phyloP scores from a whole-genome alignment of 2,888 invertebrate genomes.

The Harpalus rubripes region DNA sequence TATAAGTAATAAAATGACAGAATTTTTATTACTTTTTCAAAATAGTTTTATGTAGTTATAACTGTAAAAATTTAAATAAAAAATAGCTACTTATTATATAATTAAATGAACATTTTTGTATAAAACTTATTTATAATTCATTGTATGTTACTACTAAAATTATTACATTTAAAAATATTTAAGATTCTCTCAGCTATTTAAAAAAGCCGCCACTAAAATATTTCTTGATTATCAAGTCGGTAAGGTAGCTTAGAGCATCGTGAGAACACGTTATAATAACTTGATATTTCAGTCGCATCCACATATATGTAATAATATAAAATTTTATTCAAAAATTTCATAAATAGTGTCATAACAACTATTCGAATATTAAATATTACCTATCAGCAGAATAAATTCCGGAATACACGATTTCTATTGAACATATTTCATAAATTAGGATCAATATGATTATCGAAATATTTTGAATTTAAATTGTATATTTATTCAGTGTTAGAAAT shows the following conservation, averaged over 20 bases:
- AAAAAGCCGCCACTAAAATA: constrained; percentile 32
- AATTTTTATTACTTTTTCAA: constrained; percentile 30
- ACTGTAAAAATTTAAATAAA: constrained; percentile 16
- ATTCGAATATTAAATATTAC: constrained; percentile 38
- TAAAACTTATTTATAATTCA: not conserved
- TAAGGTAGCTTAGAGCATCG: constrained; percentile 9
- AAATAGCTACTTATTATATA: constrained; percentile 16
- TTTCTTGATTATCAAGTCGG: constrained; percentile 36
- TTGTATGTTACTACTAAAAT: constrained; percentile 10
- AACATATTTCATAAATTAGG: constrained; percentile 59
- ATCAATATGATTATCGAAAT: constrained; percentile 58
- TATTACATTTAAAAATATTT: constrained; percentile 20
- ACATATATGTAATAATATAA: constrained; percentile 35
- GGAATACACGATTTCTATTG: constrained; percentile 31
- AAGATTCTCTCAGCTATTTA: constrained; percentile 13
- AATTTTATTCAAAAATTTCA: constrained; percentile 31
- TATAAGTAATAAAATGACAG: constrained; percentile 14
- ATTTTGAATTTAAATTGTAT: constrained; percentile 60
- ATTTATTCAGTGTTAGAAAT: constrained; percentile 57
- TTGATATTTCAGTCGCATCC: constrained; percentile 37
- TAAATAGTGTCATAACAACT: constrained; percentile 33
- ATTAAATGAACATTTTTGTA: constrained; percentile 13
- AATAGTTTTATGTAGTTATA: constrained; percentile 9
- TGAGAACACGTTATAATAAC: constrained; percentile 25
- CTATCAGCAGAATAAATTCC: constrained; percentile 49